Percentiles rank a stretch among this genome's conserved stretches.
These are phyloP conservation scores for Barnardius zonarius DNA, from an alignment of 2,113 vertebrate genomes.

Conservation along the genomic window DNA sequence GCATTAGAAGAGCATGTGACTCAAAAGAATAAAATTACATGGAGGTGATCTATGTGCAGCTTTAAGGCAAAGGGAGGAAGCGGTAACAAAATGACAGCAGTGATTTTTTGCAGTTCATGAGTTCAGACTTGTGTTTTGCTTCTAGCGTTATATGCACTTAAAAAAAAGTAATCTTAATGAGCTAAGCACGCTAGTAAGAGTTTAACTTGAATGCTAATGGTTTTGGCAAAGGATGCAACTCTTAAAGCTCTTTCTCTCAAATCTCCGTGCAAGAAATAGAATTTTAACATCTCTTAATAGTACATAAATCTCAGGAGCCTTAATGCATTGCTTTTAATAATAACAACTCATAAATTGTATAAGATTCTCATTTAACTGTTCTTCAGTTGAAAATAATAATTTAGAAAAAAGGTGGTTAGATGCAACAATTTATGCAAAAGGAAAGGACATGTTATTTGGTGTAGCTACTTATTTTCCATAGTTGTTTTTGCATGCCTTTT, in stretches of 20 bases:
- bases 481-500: not conserved
- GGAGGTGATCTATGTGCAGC: not conserved
- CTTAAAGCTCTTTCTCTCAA: constrained; percentile 11
- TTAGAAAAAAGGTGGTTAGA: not conserved
- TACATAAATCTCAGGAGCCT: not conserved
- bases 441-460: not conserved
- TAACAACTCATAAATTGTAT: not conserved
- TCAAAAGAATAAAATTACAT: not conserved
- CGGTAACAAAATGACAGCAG: not conserved
- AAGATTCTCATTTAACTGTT: not conserved
- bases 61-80: not conserved
- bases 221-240: not conserved
- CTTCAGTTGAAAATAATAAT: not conserved
- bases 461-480: not conserved
- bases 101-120: not conserved
- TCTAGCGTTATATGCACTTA: not conserved
- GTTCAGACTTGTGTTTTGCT: constrained; percentile 39
- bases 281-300: not conserved
- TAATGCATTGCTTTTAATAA: not conserved
- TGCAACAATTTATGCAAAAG: not conserved
- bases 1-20: not conserved
- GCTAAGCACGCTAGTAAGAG: not conserved
- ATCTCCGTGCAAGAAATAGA: not conserved
- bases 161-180: not conserved
- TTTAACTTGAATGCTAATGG: not conserved